A percentile compares a stretch with the other conserved stretches of the same genome.
Evolutionary conservation across 2,797 vertebrate species (phyloP).

Genomic region (Malacoctenus gilli): DNA sequence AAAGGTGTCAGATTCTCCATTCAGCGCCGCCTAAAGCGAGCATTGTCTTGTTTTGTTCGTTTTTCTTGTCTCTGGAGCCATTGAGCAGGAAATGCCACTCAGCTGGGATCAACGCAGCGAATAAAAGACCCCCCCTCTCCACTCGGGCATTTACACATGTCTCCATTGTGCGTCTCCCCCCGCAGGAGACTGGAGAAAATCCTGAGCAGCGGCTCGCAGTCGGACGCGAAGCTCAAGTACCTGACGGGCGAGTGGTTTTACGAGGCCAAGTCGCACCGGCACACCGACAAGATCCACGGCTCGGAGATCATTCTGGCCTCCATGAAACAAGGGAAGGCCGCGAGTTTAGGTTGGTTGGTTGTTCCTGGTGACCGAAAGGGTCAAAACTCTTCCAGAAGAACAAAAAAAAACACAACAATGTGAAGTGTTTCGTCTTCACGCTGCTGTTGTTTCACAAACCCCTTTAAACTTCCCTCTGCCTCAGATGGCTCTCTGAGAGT

Average conservation of each 20-base stretch:
- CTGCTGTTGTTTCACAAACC: too few relatives aligned
- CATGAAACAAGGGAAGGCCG: constrained; percentile 85
- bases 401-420: too few relatives aligned
- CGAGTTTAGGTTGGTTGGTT: constrained; percentile 80
- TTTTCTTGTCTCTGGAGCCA: constrained; percentile 12
- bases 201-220: constrained; percentile 50
- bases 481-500: constrained; percentile 62
- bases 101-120: neutral
- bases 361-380: too few relatives aligned
- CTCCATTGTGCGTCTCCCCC: constrained; percentile 31
- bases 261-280: constrained; percentile 91
- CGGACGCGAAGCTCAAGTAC: constrained; percentile 86
- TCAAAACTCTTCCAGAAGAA: too few relatives aligned
- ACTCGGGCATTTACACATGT: constrained; percentile 1
- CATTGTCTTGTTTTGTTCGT: constrained; percentile 14
- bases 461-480: neutral
- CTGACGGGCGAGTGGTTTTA: constrained; percentile 98
- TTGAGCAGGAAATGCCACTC: constrained; percentile 14
- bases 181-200: constrained; percentile 86
- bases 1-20: constrained; percentile 42
- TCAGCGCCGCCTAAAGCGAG: constrained; percentile 22
- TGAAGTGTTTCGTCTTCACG: too few relatives aligned
- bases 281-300: constrained; percentile 92
- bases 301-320: constrained; percentile 95
- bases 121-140: constrained; percentile 6